Evolutionary conservation across 2,797 vertebrate species (phyloP).

Genomic region (Pipistrellus pygmaeus): DNA sequence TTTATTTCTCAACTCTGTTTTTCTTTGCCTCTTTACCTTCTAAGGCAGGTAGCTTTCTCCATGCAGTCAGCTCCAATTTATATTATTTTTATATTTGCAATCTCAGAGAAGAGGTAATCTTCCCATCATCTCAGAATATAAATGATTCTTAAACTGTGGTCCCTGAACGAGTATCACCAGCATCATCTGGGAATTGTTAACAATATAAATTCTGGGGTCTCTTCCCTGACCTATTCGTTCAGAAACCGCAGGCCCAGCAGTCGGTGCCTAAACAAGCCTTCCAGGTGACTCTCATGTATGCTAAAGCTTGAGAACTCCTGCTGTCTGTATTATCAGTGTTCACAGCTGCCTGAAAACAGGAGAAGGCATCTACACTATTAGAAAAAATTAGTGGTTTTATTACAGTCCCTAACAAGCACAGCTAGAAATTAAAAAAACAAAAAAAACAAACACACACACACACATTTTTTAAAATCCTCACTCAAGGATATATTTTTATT

Average conservation of each 20-base stretch:
- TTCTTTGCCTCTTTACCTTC: slow-evolving; percentile 4
- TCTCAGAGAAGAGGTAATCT: neutral
- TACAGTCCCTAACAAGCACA: neutral
- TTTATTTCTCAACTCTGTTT: slow-evolving; percentile 27
- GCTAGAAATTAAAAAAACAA: neutral
- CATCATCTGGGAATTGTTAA: neutral
- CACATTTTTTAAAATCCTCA: neutral
- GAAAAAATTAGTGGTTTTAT: slow-evolving; percentile 16
- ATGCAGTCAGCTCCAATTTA: neutral
- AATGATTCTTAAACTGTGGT: neutral
- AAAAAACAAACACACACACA: no score
- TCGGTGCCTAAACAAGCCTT: neutral
- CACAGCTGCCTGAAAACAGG: neutral
- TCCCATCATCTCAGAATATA: neutral
- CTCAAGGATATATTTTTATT: neutral
- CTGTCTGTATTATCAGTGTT: neutral
- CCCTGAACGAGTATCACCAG: neutral
- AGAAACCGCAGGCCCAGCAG: neutral
- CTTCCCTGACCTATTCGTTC: neutral
- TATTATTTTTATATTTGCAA: neutral
- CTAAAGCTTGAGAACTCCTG: neutral
- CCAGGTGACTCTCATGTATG: neutral
- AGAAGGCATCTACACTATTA: neutral
- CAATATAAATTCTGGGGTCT: neutral
- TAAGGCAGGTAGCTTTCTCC: neutral